Percentiles rank a stretch among this genome's conserved stretches.
Conservation (phyloP, 2,797 vertebrate species). For the Channa striata region DNA sequence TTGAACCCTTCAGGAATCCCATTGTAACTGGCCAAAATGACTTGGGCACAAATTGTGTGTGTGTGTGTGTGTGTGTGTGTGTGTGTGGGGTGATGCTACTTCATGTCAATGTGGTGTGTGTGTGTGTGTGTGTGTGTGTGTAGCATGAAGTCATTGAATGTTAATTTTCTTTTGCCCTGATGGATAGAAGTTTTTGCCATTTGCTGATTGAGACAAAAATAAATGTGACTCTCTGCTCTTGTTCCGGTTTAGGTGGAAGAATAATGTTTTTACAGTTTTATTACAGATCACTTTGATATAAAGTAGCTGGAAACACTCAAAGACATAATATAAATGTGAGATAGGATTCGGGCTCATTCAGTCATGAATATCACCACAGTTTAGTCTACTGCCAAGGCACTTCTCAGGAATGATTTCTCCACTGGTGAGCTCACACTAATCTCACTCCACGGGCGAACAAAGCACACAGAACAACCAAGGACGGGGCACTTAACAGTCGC, state of each 20-base stretch:
- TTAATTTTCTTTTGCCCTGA: slow-evolving; percentile 45
- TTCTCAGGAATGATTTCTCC: slow-evolving; percentile 36
- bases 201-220: slow-evolving; percentile 7
- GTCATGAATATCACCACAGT: slow-evolving; percentile 28
- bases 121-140: slow-evolving; percentile 44
- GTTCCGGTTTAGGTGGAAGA: slow-evolving; percentile 4
- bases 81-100: slow-evolving; percentile 6
- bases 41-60: slow-evolving; percentile 29
- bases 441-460: slow-evolving; percentile 46
- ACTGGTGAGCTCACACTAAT: slow-evolving; percentile 45
- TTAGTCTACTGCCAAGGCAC: slow-evolving; percentile 22
- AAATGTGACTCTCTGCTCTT: neutral
- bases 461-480: slow-evolving; percentile 41
- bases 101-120: slow-evolving; percentile 34
- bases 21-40: slow-evolving; percentile 70
- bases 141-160: slow-evolving; percentile 50
- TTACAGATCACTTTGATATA: slow-evolving; percentile 2
- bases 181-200: neutral
- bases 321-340: slow-evolving; percentile 8
- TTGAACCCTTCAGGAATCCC: slow-evolving; percentile 75
- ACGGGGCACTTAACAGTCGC: slow-evolving; percentile 50
- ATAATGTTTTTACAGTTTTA: neutral
- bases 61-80: neutral
- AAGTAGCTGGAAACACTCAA: neutral
- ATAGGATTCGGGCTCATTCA: slow-evolving; percentile 18